A percentile compares a stretch with the other conserved stretches of the same genome.
Conservation (phyloP, 2,113 vertebrate species). For the Scatophagus argus region DNA sequence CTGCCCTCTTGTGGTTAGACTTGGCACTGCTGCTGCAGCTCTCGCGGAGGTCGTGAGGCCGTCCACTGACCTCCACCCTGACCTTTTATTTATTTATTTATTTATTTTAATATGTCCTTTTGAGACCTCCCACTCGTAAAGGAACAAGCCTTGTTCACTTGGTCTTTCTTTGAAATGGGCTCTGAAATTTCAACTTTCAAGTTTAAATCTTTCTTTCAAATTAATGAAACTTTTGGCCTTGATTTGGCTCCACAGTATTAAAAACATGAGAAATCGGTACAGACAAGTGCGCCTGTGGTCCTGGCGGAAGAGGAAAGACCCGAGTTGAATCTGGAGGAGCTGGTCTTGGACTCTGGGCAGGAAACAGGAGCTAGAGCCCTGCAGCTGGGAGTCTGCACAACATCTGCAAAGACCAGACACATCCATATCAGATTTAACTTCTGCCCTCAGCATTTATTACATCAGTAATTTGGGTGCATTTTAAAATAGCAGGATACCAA, state of each 20-base stretch:
- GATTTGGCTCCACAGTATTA: no score
- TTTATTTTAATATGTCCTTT: no score
- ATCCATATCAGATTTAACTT: conserved; percentile 50
- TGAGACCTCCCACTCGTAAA: conserved; percentile 45
- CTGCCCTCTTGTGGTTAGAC: conserved; percentile 52
- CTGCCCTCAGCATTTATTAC: conserved; percentile 16
- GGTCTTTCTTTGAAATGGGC: neutral
- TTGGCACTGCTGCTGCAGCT: conserved; percentile 18
- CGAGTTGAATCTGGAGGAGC: conserved; percentile 53
- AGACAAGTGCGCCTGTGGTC: conserved; percentile 46
- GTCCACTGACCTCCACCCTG: conserved; percentile 65
- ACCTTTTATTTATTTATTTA: no score
- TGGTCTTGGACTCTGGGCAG: conserved; percentile 44
- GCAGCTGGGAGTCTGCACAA: conserved; percentile 66
- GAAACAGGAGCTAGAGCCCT: conserved; percentile 55
- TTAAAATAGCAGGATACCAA: conserved; percentile 21
- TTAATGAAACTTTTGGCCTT: no score
- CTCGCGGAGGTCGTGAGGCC: conserved; percentile 35
- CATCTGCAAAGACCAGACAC: conserved; percentile 51
- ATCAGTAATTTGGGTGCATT: conserved; percentile 19
- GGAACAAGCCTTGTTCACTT: conserved; percentile 33
- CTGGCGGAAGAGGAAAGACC: conserved; percentile 57
- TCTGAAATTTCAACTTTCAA: no score
- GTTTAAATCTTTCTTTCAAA: no score
- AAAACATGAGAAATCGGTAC: neutral